Base-by-base conservation (phyloP, 2,113 vertebrate genomes). In the Cyprinodon tularosa region DNA sequence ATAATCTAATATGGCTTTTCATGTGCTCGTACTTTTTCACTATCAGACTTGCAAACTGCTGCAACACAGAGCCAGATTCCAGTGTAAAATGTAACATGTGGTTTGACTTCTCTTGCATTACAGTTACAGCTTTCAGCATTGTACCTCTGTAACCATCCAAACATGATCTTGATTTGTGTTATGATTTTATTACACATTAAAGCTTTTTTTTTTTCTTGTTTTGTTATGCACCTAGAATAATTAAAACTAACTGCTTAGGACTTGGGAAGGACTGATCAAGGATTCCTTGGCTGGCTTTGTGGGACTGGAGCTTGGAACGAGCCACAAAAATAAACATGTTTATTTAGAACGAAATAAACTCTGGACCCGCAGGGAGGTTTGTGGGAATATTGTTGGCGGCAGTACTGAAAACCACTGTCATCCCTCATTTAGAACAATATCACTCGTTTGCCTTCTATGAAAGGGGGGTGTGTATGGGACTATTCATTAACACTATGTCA, bases 341-440 rank as follows among this genome's bases (percentile, higher is more conserved):
- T 83, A 85, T 90, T 86, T 88, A 80, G 76, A 73, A 71, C 15
- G 38, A 85, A 80, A 87, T 83, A 89, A 90, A 89, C 83, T 84
- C 44, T 22, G 64, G 68, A 71, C 76, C 69, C 63, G 4, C 15
- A 44, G 79, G 80, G 61, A 82, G 80, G 60, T 84, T 74, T 82
- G 80, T 72, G 77, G 81, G 69, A 73, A 78, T 71, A 68, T 68
- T 1, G 7, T 71, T 90, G 79, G 82, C 84, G 78, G 85, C 5
- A 11, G 61, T 38, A 68, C 66, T 81, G 73, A 88, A 86, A 89
- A 79, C 73, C 74, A 75, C 72, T 69, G 87, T 84, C 88, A 80
- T 74, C 20, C 70, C n/a, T 76, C 67, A 85, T 91, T 90, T 86
- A 72, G 86, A 88, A 74, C 73, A 62, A 42, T 84, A 82, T 89